A percentile compares a stretch with the other conserved stretches of the same genome.
phyloP scores from a whole-genome alignment of 2,888 invertebrate genomes.

The Andrena dorsata region DNA sequence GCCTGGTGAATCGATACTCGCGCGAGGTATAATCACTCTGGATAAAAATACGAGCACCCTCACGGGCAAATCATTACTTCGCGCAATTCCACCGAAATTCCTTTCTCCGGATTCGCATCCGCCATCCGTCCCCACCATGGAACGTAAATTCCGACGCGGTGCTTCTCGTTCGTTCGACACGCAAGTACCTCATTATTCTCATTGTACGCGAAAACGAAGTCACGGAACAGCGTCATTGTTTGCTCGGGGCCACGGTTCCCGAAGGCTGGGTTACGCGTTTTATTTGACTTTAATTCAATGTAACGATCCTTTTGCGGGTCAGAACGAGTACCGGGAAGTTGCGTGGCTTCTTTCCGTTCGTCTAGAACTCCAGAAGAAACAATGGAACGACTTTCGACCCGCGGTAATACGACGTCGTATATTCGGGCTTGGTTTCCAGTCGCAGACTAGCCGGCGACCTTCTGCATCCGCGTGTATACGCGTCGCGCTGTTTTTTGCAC shows the following conservation, averaged over 20 bases:
- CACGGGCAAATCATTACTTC: not conserved
- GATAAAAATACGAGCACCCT: not conserved
- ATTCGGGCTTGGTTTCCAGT: slow-evolving; percentile 47
- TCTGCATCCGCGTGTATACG: slow-evolving; percentile 23
- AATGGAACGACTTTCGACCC: slow-evolving; percentile 58
- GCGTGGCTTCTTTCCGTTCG: slow-evolving; percentile 36
- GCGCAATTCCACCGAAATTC: not conserved
- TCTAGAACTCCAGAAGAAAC: slow-evolving; percentile 47
- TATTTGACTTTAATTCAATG: slow-evolving; percentile 70
- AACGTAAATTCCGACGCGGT: not conserved
- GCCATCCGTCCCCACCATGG: not conserved
- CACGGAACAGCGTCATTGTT: slow-evolving; percentile 5
- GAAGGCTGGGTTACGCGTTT: slow-evolving; percentile 11
- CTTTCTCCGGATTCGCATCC: not conserved
- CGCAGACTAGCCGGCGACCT: slow-evolving; percentile 73
- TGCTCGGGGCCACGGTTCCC: not conserved
- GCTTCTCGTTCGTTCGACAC: not conserved
- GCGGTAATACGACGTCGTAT: slow-evolving; percentile 48
- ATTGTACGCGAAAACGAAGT: slow-evolving; percentile 22
- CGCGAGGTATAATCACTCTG: not conserved
- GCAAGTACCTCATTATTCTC: slow-evolving; percentile 35
- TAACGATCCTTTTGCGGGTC: slow-evolving; percentile 56
- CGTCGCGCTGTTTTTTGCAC: not conserved
- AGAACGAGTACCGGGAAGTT: slow-evolving; percentile 49
- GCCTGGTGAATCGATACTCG: not conserved